Evolutionary conservation across 1,140 invertebrate genomes (phyloP).

Genomic region (Danaus plexippus): DNA sequence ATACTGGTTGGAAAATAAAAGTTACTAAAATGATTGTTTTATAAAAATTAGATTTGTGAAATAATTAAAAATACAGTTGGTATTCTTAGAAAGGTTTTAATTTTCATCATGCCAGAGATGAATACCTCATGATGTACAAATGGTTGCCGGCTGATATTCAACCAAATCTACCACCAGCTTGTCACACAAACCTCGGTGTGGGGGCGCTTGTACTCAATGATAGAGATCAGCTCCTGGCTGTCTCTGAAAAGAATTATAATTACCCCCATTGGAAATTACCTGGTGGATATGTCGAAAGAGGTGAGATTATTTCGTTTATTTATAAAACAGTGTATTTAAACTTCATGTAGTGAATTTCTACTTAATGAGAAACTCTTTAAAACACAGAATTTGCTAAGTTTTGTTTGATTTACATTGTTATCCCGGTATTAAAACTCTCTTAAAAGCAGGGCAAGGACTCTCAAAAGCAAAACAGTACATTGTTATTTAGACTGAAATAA

Average conservation of each 20-base stretch:
- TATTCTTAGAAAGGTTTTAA: slow-evolving; percentile 83
- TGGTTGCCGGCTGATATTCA: slow-evolving; percentile 78
- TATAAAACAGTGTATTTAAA: too few relatives aligned
- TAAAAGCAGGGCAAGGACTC: too few relatives aligned
- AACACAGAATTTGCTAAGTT: too few relatives aligned
- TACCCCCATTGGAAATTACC: slow-evolving; percentile 89
- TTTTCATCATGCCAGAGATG: slow-evolving; percentile 89
- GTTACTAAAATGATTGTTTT: background rate
- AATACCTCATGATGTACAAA: slow-evolving; percentile 84
- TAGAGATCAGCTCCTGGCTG: slow-evolving; percentile 81
- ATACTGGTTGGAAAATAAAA: too few relatives aligned
- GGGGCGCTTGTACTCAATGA: slow-evolving; percentile 89
- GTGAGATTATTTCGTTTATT: slow-evolving; percentile 57
- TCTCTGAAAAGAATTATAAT: slow-evolving; percentile 81
- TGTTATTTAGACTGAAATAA: too few relatives aligned
- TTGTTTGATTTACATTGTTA: too few relatives aligned
- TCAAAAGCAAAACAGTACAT: too few relatives aligned
- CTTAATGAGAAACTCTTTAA: too few relatives aligned
- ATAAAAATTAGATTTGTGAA: background rate
- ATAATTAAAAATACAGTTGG: slow-evolving; percentile 16
- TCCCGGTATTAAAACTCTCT: too few relatives aligned
- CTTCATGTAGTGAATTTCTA: too few relatives aligned
- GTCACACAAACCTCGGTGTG: slow-evolving; percentile 90
- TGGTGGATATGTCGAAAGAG: slow-evolving; percentile 90
- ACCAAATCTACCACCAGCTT: slow-evolving; percentile 83